These are phyloP conservation scores for Athalia rosae DNA, from an alignment of 2,888 invertebrate genomes.

Conservation along the genomic window DNA sequence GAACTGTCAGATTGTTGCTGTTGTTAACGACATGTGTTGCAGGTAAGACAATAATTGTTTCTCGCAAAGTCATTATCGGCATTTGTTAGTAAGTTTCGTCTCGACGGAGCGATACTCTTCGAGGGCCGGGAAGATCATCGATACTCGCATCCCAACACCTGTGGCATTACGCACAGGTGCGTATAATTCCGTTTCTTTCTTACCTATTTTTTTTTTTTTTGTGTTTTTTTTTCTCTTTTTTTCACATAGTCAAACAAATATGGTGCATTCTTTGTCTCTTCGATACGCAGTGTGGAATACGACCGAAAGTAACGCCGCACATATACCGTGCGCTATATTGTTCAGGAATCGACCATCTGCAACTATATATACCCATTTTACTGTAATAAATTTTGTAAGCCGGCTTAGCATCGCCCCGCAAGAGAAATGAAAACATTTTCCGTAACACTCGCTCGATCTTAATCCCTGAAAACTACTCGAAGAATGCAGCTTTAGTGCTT, in stretches of 20 bases:
- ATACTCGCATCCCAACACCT: constrained; percentile 14
- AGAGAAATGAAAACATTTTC: constrained; percentile 25
- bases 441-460: constrained; percentile 33
- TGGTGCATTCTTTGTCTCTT: not conserved
- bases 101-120: not conserved
- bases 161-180: constrained; percentile 33
- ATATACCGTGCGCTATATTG: not conserved
- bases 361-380: not conserved
- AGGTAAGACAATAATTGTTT: constrained; percentile 38
- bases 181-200: not conserved
- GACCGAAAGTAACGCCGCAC: not conserved
- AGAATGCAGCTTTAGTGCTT: constrained; percentile 24
- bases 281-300: too few relatives aligned
- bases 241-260: not conserved
- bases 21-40: constrained; percentile 44
- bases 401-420: constrained; percentile 14
- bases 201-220: too few relatives aligned
- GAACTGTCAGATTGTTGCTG: constrained; percentile 44
- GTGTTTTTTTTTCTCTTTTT: too few relatives aligned
- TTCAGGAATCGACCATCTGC: constrained; percentile 8
- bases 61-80: not conserved
- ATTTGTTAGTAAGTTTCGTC: not conserved
- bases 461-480: constrained; percentile 12
- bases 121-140: not conserved
- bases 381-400: constrained; percentile 34